Conservation (phyloP, 2,797 vertebrate genomes). For the Danio aesculapii region DNA sequence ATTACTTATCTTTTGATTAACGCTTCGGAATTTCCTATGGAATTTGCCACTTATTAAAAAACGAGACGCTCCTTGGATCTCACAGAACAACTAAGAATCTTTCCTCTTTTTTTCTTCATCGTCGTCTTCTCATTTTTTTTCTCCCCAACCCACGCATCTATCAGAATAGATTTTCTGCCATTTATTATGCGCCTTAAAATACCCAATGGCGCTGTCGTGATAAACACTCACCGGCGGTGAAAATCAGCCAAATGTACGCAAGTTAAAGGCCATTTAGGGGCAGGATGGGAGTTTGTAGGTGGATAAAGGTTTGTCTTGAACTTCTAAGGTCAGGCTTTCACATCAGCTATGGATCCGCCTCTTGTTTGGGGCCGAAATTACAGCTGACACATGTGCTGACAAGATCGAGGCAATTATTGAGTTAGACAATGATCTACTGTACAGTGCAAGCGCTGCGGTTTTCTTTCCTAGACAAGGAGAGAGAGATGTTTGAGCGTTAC, state of each 20-base stretch:
- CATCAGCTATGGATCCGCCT: conserved; percentile 48
- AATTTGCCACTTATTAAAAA: neutral
- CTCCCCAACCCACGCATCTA: conserved; percentile 35
- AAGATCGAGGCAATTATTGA: conserved; percentile 58
- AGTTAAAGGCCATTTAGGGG: conserved; percentile 1
- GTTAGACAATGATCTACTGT: conserved; percentile 54
- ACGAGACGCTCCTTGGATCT: neutral
- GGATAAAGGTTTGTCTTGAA: conserved; percentile 28
- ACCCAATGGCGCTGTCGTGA: conserved; percentile 28
- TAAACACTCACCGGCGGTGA: conserved; percentile 20
- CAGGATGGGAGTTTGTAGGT: conserved; percentile 10
- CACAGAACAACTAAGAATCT: neutral
- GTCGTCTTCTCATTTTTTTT: conserved; percentile 20
- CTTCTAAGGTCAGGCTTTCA: conserved; percentile 50
- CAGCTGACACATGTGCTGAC: conserved; percentile 61
- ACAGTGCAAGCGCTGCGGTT: conserved; percentile 24
- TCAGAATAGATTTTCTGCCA: conserved; percentile 49
- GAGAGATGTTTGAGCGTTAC: conserved; percentile 4
- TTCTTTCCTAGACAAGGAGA: conserved; percentile 24
- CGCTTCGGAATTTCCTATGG: neutral
- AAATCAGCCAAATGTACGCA: neutral
- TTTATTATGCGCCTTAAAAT: conserved; percentile 34
- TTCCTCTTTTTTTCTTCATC: conserved; percentile 15
- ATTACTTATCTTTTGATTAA: conserved; percentile 27
- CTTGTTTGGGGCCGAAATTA: conserved; percentile 55